A percentile compares a stretch with the other conserved stretches of the same genome.
Conservation (phyloP, 2,113 vertebrate species). For the Entelurus aequoreus region DNA sequence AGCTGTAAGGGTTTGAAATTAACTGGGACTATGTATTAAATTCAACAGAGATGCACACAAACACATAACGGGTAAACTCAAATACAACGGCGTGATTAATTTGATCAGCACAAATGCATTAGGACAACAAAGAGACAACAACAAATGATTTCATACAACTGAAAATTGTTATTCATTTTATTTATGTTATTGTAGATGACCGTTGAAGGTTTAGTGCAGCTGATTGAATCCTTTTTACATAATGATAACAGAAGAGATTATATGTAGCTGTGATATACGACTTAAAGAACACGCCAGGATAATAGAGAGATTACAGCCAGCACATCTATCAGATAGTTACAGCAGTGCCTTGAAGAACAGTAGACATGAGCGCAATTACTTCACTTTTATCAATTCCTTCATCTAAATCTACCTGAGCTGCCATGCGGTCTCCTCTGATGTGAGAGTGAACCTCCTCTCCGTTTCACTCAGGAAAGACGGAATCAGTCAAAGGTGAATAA, state of each 20-base stretch:
- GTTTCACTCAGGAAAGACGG: conserved; percentile 9
- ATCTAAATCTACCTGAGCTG: conserved; percentile 6
- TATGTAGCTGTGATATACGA: not conserved
- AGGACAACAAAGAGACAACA: too few species aligned
- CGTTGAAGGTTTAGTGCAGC: not conserved
- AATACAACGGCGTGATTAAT: too few species aligned
- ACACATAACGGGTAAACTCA: too few species aligned
- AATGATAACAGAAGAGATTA: not conserved
- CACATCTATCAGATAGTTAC: not conserved
- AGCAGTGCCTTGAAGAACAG: not conserved
- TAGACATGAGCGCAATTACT: not conserved
- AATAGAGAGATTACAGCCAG: not conserved
- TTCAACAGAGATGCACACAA: too few species aligned
- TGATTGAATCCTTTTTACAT: not conserved
- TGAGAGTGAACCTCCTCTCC: conserved; percentile 12
- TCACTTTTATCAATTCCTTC: conserved; percentile 11
- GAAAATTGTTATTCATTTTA: too few species aligned
- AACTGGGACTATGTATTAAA: too few species aligned
- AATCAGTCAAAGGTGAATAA: conserved; percentile 14
- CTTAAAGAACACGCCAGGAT: not conserved
- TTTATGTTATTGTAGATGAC: too few species aligned
- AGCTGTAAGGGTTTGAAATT: too few species aligned
- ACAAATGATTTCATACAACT: too few species aligned
- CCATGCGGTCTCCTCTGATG: conserved; percentile 7
- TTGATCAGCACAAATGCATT: too few species aligned